Conservation (phyloP, 2,888 invertebrate species). For the Sphaerophoria taeniata region DNA sequence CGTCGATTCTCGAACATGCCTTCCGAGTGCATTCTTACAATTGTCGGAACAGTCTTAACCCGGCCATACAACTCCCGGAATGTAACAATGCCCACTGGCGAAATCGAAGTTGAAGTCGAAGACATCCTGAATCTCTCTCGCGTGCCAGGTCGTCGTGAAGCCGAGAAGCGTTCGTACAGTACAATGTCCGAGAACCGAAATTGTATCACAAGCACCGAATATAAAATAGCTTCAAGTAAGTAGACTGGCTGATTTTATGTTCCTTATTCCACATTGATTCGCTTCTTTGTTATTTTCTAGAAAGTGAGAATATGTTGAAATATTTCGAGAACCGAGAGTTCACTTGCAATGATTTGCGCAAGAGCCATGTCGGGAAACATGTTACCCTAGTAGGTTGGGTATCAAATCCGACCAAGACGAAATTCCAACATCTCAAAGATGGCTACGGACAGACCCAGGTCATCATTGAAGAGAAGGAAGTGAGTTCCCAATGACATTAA, state of each 20-base stretch:
- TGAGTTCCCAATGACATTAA: slow-evolving; percentile 61
- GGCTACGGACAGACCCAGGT: slow-evolving; percentile 83
- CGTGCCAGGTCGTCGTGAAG: slow-evolving; percentile 77
- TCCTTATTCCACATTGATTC: background rate
- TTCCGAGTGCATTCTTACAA: slow-evolving; percentile 81
- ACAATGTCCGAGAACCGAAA: slow-evolving; percentile 79
- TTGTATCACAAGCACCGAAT: slow-evolving; percentile 82
- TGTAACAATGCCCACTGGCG: slow-evolving; percentile 82
- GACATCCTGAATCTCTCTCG: slow-evolving; percentile 80
- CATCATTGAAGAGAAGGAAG: slow-evolving; percentile 81
- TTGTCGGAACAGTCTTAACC: slow-evolving; percentile 81
- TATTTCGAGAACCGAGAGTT: slow-evolving; percentile 82
- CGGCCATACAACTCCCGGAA: slow-evolving; percentile 82
- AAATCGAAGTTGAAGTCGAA: slow-evolving; percentile 82
- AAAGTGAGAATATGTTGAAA: slow-evolving; percentile 81
- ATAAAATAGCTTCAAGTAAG: slow-evolving; percentile 81
- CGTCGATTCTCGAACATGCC: slow-evolving; percentile 82
- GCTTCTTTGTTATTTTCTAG: slow-evolving; percentile 62
- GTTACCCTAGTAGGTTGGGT: slow-evolving; percentile 83
- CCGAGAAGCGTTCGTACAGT: slow-evolving; percentile 81
- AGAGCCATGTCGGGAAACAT: slow-evolving; percentile 80
- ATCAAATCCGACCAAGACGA: slow-evolving; percentile 79
- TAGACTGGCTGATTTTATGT: slow-evolving; percentile 7
- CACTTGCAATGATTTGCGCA: slow-evolving; percentile 82
- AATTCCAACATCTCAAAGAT: slow-evolving; percentile 83